Conservation (phyloP, 2,888 invertebrate genomes). For the Caenorhabditis auriculariae region DNA sequence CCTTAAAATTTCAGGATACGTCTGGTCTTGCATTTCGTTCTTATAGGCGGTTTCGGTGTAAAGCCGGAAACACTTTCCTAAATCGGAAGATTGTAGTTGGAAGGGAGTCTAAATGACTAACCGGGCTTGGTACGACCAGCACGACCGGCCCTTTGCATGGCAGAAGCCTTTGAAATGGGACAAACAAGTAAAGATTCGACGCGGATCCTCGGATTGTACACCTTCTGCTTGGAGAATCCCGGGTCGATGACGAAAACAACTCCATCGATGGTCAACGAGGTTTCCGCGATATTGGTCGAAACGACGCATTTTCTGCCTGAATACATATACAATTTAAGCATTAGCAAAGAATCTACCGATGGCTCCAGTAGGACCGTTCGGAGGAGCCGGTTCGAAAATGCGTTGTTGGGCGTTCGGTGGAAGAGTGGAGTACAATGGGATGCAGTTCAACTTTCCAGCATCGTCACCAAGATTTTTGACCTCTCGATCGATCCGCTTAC, state of each 20-base stretch:
- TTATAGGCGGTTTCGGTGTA: constrained; percentile 90
- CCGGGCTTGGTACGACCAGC: constrained; percentile 91
- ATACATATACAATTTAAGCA: not conserved
- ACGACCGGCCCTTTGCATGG: constrained; percentile 94
- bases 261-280: constrained; percentile 96
- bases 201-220: constrained; percentile 83
- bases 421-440: constrained; percentile 94
- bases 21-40: constrained; percentile 98
- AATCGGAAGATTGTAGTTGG: not conserved
- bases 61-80: constrained; percentile 83
- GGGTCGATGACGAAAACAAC: constrained; percentile 99
- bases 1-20: constrained; percentile 89
- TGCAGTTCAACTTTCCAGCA: constrained; percentile 94
- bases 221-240: constrained; percentile 98
- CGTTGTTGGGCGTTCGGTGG: constrained; percentile 85
- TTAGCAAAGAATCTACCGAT: constrained; percentile 71
- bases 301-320: constrained; percentile 73
- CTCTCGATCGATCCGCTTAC: constrained; percentile 92
- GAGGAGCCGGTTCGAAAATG: constrained; percentile 95
- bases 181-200: constrained; percentile 97
- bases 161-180: constrained; percentile 97
- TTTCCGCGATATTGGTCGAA: constrained; percentile 98
- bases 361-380: constrained; percentile 83
- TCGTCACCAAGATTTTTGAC: constrained; percentile 85
- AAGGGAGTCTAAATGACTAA: not conserved